Conservation (phyloP, 2,797 vertebrate genomes). For the Ctenochaetus hawaiiensis region DNA sequence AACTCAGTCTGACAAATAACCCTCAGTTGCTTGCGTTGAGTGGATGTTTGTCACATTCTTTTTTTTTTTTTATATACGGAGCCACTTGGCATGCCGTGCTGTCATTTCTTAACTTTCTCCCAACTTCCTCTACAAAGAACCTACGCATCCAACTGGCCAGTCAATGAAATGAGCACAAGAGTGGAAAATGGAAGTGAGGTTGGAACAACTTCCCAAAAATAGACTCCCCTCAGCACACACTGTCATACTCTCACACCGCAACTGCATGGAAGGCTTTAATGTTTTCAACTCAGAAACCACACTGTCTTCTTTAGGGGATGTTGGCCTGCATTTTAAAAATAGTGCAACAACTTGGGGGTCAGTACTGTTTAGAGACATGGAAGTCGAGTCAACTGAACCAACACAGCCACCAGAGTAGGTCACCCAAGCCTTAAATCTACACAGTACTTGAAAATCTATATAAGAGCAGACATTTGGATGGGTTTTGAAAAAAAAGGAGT, state of each 20-base stretch:
- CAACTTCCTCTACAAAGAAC: constrained; percentile 26
- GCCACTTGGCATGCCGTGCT: constrained; percentile 13
- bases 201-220: constrained; percentile 74
- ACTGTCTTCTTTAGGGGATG: constrained; percentile 34
- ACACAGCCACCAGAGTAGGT: background rate
- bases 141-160: constrained; percentile 33
- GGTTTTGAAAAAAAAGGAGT: constrained; percentile 24
- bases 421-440: constrained; percentile 9
- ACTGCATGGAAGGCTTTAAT: constrained; percentile 55
- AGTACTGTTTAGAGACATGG: constrained; percentile 12
- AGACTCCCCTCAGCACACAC: constrained; percentile 58
- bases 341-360: constrained; percentile 36
- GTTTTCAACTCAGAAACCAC: constrained; percentile 56
- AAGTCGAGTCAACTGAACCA: constrained; percentile 12
- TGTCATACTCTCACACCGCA: constrained; percentile 56
- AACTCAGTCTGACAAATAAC: background rate
- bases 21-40: background rate
- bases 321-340: constrained; percentile 54
- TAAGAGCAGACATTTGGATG: constrained; percentile 32
- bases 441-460: background rate
- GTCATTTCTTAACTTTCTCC: constrained; percentile 27
- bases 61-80: constrained; percentile 6
- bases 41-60: background rate
- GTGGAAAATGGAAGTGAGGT: constrained; percentile 66
- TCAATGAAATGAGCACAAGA: constrained; percentile 66